Evolutionary conservation across 2,797 vertebrate species (phyloP).

Genomic region (Amblyopsis hoosieri): DNA sequence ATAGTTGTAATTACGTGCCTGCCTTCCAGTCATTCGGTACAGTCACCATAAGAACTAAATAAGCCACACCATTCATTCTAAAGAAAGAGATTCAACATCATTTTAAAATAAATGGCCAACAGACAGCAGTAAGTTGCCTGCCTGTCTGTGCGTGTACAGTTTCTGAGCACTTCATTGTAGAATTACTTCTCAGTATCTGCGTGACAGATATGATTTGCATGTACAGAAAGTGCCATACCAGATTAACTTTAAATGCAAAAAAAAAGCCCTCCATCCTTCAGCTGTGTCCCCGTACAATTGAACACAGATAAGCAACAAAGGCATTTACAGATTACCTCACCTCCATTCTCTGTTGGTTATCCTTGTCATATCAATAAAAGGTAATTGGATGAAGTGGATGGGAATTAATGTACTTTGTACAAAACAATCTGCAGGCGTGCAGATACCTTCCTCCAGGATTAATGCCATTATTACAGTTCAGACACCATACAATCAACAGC

Average conservation of each 20-base stretch:
- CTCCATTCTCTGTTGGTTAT: slow-evolving; percentile 48
- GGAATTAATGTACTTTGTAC: slow-evolving; percentile 56
- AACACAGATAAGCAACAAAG: slow-evolving; percentile 32
- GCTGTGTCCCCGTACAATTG: slow-evolving; percentile 7
- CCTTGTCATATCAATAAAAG: slow-evolving; percentile 52
- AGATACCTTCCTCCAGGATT: slow-evolving; percentile 57
- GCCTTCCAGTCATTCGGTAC: too few species aligned
- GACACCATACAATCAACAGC: slow-evolving; percentile 44
- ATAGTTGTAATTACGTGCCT: too few species aligned
- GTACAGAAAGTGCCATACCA: not conserved
- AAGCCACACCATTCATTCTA: too few species aligned
- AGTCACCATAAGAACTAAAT: too few species aligned
- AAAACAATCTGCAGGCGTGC: slow-evolving; percentile 55
- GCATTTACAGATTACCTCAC: slow-evolving; percentile 41
- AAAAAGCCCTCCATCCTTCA: not conserved
- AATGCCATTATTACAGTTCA: slow-evolving; percentile 63
- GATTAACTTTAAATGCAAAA: slow-evolving; percentile 10
- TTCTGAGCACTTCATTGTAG: not conserved
- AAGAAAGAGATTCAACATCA: too few species aligned
- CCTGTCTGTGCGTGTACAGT: too few species aligned
- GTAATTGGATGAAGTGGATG: slow-evolving; percentile 65
- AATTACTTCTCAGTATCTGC: not conserved
- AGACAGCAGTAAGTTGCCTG: not conserved
- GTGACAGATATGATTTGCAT: not conserved
- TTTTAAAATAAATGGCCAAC: too few species aligned